Conservation (phyloP, 2,113 vertebrate genomes). For the Scartelaos histophorus region DNA sequence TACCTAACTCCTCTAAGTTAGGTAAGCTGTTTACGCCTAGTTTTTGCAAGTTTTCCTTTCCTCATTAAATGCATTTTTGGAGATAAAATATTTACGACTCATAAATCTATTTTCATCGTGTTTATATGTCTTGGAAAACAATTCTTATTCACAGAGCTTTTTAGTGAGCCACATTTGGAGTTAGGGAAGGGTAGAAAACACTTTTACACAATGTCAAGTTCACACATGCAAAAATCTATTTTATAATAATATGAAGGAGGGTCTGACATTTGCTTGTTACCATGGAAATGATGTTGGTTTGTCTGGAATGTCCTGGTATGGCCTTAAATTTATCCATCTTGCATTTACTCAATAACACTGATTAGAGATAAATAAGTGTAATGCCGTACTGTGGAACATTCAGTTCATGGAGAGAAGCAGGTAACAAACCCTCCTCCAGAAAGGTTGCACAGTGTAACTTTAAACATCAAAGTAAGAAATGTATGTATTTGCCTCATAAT, state of each 20-base stretch:
- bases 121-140: not conserved
- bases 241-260: too few relatives aligned
- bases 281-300: too few relatives aligned
- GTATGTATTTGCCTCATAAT: not conserved
- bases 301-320: too few relatives aligned
- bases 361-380: too few relatives aligned
- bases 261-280: too few relatives aligned
- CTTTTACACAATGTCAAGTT: not conserved
- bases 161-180: not conserved
- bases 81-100: constrained; percentile 1
- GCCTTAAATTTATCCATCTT: too few relatives aligned
- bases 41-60: constrained; percentile 35
- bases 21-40: constrained; percentile 17
- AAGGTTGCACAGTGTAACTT: not conserved
- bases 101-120: not conserved
- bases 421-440: not conserved
- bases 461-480: not conserved
- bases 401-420: too few relatives aligned
- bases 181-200: not conserved
- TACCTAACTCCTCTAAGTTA: constrained; percentile 22
- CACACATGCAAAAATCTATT: too few relatives aligned
- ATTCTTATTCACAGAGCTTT: not conserved
- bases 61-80: constrained; percentile 21
- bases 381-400: too few relatives aligned
- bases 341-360: too few relatives aligned